Evolutionary conservation across 2,113 vertebrate genomes (phyloP).

Genomic region (Anguilla japonica): DNA sequence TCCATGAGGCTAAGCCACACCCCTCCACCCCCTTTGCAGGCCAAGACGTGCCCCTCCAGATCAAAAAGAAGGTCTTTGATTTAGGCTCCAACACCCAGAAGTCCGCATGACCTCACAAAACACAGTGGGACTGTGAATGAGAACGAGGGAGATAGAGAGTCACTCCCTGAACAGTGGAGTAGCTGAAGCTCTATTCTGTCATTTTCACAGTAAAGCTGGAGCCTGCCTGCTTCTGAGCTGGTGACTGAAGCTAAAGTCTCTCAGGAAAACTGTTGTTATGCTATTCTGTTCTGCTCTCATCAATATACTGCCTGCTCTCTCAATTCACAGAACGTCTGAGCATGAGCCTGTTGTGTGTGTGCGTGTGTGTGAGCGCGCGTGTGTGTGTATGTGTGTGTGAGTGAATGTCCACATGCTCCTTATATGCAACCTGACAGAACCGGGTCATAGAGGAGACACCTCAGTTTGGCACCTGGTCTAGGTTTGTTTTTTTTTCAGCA

Average conservation of each 20-base stretch:
- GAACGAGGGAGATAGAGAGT: neutral
- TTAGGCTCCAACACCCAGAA: neutral
- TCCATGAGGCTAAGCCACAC: neutral
- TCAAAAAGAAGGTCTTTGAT: neutral
- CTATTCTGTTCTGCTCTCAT: neutral
- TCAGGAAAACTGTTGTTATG: neutral
- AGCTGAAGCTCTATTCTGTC: neutral
- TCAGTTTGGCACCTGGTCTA: too few species aligned
- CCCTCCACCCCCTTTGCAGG: neutral
- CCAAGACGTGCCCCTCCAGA: neutral
- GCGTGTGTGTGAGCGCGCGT: neutral
- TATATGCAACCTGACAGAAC: too few species aligned
- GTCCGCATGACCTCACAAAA: neutral
- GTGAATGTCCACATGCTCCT: too few species aligned
- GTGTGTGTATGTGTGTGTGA: neutral
- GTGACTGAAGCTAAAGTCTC: neutral
- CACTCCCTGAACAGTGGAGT: neutral
- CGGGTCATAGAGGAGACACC: too few species aligned
- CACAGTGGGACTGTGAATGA: neutral
- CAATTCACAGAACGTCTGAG: neutral
- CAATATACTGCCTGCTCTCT: neutral
- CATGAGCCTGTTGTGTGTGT: neutral
- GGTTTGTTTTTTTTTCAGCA: too few species aligned
- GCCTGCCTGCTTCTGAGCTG: neutral
- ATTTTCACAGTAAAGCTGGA: neutral